Base-by-base conservation (phyloP, 2,113 vertebrate species). In the Corvus moneduloides region DNA sequence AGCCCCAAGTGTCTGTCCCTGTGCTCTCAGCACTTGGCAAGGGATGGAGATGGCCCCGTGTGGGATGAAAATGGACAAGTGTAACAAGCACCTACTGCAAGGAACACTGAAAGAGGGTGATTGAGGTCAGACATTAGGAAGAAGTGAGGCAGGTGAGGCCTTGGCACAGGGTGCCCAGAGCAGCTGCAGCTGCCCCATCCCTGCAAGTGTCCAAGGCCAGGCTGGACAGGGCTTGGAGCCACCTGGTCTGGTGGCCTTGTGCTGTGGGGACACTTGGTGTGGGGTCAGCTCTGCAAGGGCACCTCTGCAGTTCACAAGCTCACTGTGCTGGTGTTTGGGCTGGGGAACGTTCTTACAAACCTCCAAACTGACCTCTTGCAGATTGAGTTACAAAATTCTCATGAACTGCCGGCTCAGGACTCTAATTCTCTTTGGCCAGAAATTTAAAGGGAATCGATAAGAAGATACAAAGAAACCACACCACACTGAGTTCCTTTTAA, bases 51-150 rank as follows among this genome's bases (percentile, higher is more conserved):
- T 26, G 62, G 37, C 61, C 20, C n/a, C 54, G 0, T 1, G 13
- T 26, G 87, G 69, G 55, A 6, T 68, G 48, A 1, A 1, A 22
- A 19, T 1, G 24, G 49, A 5, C 16, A 3, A 10, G 33, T 3
- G 39, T 2, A 12, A 24, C 2, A 20, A 54, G 54, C 1, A 4
- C 9, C 2, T 4, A 1, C 4, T 2, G 1, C 8, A 7, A 2
- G 52, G 61, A 20, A 2, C 8, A 0, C 37, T 39, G 14, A 12
- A 2, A 37, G 11, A 35, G 43, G 9, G 6, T 1, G 39, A 6
- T 4, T 20, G 2, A 24, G 46, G 8, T 17, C 7, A 14, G 61
- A 1, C 6, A 1, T 11, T 21, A 4, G 49, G 35, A 26, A 19
- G 32, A 16, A 5, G 35, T 4, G 52, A 13, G 26, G 6, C 10